Evolutionary conservation across 2,888 invertebrate genomes (phyloP).

Genomic region (Colletes collaris): DNA sequence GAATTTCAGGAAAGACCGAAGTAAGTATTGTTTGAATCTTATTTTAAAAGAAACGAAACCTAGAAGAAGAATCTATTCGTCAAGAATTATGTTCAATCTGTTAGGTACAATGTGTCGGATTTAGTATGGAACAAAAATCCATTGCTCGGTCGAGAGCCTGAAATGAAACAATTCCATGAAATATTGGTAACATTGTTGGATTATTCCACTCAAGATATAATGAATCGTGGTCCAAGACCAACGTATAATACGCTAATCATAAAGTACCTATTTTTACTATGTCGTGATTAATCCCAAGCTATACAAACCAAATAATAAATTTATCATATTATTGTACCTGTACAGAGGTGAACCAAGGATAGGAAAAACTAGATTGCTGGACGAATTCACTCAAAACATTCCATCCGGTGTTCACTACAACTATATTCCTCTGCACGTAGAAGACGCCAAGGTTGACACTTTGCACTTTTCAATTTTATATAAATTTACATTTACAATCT

Average conservation of each 20-base stretch:
- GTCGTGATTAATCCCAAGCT: too few species aligned
- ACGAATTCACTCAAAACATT: conserved; percentile 84
- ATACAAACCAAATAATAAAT: too few species aligned
- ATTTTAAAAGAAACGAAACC: too few species aligned
- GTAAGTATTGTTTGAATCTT: conserved; percentile 60
- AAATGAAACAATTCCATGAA: conserved; percentile 76
- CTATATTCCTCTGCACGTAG: conserved; percentile 78
- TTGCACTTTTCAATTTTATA: not conserved
- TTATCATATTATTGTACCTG: too few species aligned
- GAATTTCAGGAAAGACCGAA: conserved; percentile 84
- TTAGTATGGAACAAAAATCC: conserved; percentile 80
- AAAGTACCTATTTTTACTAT: conserved; percentile 59
- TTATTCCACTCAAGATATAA: conserved; percentile 13
- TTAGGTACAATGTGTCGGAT: conserved; percentile 45
- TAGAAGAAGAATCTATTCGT: conserved; percentile 12
- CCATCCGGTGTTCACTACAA: conserved; percentile 80
- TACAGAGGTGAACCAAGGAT: conserved; percentile 85
- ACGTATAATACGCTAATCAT: conserved; percentile 72
- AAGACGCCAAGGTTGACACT: conserved; percentile 79
- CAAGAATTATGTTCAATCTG: not conserved
- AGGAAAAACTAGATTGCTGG: conserved; percentile 86
- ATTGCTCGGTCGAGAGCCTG: conserved; percentile 84
- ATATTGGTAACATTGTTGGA: conserved; percentile 65
- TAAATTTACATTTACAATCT: too few species aligned
- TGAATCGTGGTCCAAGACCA: conserved; percentile 8